Base-by-base conservation (phyloP, 2,113 vertebrate species). In the Pteronura brasiliensis region DNA sequence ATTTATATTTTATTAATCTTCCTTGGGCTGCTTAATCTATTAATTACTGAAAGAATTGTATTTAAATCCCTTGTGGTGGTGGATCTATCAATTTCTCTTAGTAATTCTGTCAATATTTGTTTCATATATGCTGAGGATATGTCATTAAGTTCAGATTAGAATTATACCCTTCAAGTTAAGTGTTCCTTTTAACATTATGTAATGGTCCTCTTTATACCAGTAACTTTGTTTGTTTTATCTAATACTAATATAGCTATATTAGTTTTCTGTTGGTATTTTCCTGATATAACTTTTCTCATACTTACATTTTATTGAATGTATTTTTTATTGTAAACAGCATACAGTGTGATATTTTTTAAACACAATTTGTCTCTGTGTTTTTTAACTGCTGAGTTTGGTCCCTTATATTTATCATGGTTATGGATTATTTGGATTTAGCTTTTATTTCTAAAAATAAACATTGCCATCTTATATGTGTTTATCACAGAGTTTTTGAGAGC, bases 391-490 rank as follows among this genome's bases (percentile, higher is more conserved):
- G 79, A 88, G 15, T 92, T 89, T 96, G 44, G 76, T 83, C 7
- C 42, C 44, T 63, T 72, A 20, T n/a, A 77, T 65, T 93, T 91
- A 97, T 71, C 71, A 95, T 96, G 74, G 81, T 97, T 92, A 67
- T 44, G 47, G 83, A 61, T 93, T 87, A 49, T 63, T 82, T 95
- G 34, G 31, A 65, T 67, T 93, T 86, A 87, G 80, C 36, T 93
- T 86, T 88, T 57, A 87, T 76, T 92, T 96, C 88, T 88, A 93
- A 84, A 93, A 69, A 85, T 57, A 90, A 93, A 93, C 44, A 52
- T 69, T 61, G 31, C 76, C 13, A 34, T 92, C n/a, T 90, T 44
- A 61, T 69, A 88, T 71, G 25, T 91, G 69, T 83, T 95, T 90
- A 90, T 80, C 47, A 69, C 80, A 94, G 80, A 90, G 17, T 95